Conservation (phyloP, 2,797 vertebrate species). For the Propithecus perrieri region DNA sequence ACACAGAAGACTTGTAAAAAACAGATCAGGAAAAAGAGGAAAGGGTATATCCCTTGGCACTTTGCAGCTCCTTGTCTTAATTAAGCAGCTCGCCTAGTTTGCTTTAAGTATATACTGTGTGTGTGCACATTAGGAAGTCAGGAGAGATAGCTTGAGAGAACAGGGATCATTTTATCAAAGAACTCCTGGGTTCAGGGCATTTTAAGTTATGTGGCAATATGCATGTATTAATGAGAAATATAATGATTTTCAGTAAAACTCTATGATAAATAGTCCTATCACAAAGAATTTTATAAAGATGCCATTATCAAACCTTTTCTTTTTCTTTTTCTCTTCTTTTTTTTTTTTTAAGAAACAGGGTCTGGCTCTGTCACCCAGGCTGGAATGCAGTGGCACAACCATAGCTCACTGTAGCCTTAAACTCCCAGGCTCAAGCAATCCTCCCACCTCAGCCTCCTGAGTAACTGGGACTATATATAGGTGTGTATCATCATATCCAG, state of each 20-base stretch:
- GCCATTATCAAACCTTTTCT: conserved; percentile 78
- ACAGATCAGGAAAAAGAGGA: background rate
- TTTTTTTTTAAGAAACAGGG: too few species aligned
- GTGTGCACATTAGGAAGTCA: background rate
- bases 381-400: too few species aligned
- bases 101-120: background rate
- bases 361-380: too few species aligned
- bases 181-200: conserved; percentile 60
- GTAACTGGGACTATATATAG: too few species aligned
- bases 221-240: conserved; percentile 78
- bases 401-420: too few species aligned
- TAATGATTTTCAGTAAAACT: conserved; percentile 81
- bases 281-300: conserved; percentile 81
- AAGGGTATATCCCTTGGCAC: background rate
- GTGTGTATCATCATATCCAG: too few species aligned
- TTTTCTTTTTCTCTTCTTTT: conserved; percentile 52
- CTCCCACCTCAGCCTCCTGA: too few species aligned
- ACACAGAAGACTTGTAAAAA: background rate
- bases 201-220: conserved; percentile 79
- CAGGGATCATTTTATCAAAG: conserved; percentile 62
- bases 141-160: conserved; percentile 8
- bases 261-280: conserved; percentile 81
- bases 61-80: background rate
- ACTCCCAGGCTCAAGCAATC: too few species aligned
- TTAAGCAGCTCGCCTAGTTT: background rate